Percentiles rank a stretch among this genome's conserved stretches.
Conservation (phyloP, 2,888 invertebrate species). For the Mamestra brassicae region DNA sequence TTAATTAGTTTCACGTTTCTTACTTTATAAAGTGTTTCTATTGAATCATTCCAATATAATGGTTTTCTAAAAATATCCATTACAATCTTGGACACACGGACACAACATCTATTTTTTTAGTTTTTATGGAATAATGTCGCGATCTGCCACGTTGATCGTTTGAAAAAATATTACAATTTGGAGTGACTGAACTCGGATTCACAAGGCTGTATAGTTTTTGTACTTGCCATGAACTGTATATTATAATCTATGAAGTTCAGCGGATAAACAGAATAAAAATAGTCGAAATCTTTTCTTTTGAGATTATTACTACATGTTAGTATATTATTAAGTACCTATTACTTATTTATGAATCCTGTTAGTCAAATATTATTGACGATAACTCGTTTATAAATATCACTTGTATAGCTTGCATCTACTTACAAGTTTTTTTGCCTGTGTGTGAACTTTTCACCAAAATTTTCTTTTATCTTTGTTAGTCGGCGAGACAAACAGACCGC, state of each 20-base stretch:
- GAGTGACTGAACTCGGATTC: conserved; percentile 48
- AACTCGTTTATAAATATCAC: conserved; percentile 35
- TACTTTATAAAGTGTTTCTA: neutral
- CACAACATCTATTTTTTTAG: conserved; percentile 13
- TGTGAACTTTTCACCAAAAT: conserved; percentile 17
- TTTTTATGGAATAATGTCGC: conserved; percentile 37
- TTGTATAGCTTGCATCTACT: conserved; percentile 27
- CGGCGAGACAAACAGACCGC: conserved; percentile 13
- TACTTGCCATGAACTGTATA: conserved; percentile 50
- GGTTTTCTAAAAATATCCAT: conserved; percentile 12
- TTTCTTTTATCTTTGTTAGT: conserved; percentile 10
- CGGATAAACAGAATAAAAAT: conserved; percentile 21
- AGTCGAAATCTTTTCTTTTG: neutral
- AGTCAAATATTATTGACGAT: conserved; percentile 8
- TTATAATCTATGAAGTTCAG: conserved; percentile 43
- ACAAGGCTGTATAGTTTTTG: conserved; percentile 54
- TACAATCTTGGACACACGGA: neutral
- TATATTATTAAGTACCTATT: neutral
- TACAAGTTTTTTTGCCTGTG: conserved; percentile 26
- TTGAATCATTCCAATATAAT: neutral
- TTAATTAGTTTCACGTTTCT: neutral
- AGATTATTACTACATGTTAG: neutral
- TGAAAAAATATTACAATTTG: conserved; percentile 53
- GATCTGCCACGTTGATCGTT: conserved; percentile 17
- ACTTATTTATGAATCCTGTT: conserved; percentile 14